phyloP scores from a whole-genome alignment of 2,888 invertebrate species.

The Acrobasis suavella region DNA sequence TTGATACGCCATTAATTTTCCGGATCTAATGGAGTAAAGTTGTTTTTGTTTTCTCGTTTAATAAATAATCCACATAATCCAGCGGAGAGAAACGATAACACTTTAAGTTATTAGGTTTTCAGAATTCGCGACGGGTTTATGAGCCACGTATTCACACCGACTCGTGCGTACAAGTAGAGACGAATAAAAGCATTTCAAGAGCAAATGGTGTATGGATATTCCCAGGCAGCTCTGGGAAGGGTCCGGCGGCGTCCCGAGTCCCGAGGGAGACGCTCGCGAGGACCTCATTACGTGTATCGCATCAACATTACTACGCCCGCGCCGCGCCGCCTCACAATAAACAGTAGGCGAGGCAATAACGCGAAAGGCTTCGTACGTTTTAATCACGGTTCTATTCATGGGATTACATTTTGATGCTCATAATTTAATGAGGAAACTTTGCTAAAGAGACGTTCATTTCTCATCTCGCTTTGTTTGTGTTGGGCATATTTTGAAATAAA shows the following conservation, averaged over 20 bases:
- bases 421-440: conserved; percentile 8
- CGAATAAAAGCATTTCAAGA: conserved; percentile 50
- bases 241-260: conserved; percentile 39
- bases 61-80: conserved; percentile 38
- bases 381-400: conserved; percentile 18
- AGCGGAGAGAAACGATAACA: conserved; percentile 32
- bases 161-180: conserved; percentile 43
- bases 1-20: conserved; percentile 59
- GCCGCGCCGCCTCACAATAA: conserved; percentile 30
- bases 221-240: conserved; percentile 46
- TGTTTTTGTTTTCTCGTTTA: conserved; percentile 40
- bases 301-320: conserved; percentile 29
- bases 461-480: not conserved
- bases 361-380: conserved; percentile 26
- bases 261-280: conserved; percentile 44
- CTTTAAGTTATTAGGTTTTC: conserved; percentile 34
- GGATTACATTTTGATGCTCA: conserved; percentile 10
- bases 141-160: conserved; percentile 38
- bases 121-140: conserved; percentile 38
- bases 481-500: not conserved
- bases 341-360: conserved; percentile 33
- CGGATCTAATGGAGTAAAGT: conserved; percentile 39
- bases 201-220: conserved; percentile 55
- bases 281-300: conserved; percentile 49
- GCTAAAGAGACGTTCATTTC: not conserved